Evolutionary conservation across 2,888 invertebrate genomes (phyloP).

Genomic region (Anorthoa munda): DNA sequence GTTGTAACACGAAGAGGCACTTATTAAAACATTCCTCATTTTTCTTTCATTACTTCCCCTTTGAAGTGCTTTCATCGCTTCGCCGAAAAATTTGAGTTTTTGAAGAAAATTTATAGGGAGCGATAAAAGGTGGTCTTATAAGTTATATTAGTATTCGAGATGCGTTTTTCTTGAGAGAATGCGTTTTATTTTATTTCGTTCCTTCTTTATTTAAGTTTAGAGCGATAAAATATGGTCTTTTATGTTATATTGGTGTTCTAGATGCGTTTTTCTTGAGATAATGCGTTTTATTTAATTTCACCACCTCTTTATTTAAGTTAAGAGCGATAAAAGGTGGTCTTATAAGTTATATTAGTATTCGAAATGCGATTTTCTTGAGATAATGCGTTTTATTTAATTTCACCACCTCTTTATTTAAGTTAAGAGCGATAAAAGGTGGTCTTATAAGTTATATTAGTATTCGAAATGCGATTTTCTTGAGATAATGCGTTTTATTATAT

Average conservation of each 20-base stretch:
- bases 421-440: conserved; percentile 47
- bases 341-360: conserved; percentile 52
- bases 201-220: neutral
- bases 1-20: conserved; percentile 57
- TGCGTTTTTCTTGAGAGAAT: conserved; percentile 64
- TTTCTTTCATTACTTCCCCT: conserved; percentile 64
- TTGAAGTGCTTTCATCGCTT: conserved; percentile 61
- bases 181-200: conserved; percentile 58
- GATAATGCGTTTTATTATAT: conserved; percentile 63
- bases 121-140: conserved; percentile 50
- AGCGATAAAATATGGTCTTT: conserved; percentile 42
- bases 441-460: conserved; percentile 45
- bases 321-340: conserved; percentile 44
- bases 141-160: conserved; percentile 57
- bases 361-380: conserved; percentile 62
- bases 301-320: no score
- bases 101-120: conserved; percentile 46
- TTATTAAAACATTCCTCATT: conserved; percentile 70
- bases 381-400: conserved; percentile 64
- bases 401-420: no score
- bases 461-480: conserved; percentile 64
- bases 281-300: conserved; percentile 65
- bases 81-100: conserved; percentile 52
- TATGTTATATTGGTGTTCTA: conserved; percentile 54
- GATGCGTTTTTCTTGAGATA: conserved; percentile 63